These are phyloP conservation scores for Etheostoma spectabile DNA, from an alignment of 2,113 vertebrate genomes.

Conservation along the genomic window DNA sequence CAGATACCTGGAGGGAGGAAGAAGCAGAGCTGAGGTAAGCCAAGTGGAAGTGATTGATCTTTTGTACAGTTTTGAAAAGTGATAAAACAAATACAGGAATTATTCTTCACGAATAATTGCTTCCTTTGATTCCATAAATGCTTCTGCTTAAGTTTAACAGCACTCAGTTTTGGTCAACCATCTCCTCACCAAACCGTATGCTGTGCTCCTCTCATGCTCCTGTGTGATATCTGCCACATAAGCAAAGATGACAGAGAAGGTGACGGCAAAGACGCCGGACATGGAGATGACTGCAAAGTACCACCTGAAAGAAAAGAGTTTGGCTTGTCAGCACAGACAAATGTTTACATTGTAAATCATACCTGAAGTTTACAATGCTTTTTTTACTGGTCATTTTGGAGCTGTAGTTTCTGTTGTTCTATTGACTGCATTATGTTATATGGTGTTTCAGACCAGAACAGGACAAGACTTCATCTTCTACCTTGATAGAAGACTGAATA, in stretches of 20 bases:
- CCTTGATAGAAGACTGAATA: neutral
- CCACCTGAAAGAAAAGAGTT: conserved; percentile 85
- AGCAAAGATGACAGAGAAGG: conserved; percentile 94
- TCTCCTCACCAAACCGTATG: conserved; percentile 90
- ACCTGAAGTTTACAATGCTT: neutral
- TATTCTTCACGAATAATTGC: neutral
- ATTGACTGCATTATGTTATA: neutral
- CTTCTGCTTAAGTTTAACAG: neutral
- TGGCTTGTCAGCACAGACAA: neutral
- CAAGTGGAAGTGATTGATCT: neutral
- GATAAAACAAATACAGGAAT: neutral
- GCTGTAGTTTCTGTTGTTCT: neutral
- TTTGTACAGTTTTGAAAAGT: neutral
- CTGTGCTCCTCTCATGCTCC: conserved; percentile 93
- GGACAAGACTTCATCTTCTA: neutral
- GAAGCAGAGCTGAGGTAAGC: neutral
- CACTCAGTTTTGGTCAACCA: neutral
- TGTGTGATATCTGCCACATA: conserved; percentile 93
- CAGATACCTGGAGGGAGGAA: conserved; percentile 87
- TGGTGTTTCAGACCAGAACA: neutral
- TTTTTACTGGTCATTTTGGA: neutral
- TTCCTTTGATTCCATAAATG: neutral
- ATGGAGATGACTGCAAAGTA: conserved; percentile 96
- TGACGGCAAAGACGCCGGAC: conserved; percentile 94
- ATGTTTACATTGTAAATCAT: neutral